Evolutionary conservation across 1,140 invertebrate species (phyloP).

Genomic region (Aphelenchoides fujianensis): DNA sequence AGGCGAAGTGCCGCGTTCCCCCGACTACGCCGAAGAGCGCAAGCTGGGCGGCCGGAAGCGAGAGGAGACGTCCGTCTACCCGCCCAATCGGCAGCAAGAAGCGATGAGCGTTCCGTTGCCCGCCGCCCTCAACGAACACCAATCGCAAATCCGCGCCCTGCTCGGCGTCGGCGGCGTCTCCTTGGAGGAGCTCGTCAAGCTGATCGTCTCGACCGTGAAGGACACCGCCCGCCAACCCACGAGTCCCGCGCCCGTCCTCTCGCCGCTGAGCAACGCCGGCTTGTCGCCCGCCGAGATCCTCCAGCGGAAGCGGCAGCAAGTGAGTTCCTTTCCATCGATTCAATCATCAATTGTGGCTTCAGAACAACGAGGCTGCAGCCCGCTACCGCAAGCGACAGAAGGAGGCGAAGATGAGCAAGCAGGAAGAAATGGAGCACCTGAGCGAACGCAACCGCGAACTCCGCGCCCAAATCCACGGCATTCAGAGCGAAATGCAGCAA

Average conservation of each 20-base stretch:
- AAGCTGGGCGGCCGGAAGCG: too few species aligned
- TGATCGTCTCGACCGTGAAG: conserved; percentile 38
- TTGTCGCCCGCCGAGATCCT: conserved; percentile 50
- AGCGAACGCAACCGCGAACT: conserved; percentile 27
- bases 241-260: neutral
- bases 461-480: conserved; percentile 25
- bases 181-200: conserved; percentile 43
- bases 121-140: neutral
- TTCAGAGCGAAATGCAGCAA: conserved; percentile 43
- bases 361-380: conserved; percentile 52
- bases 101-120: neutral
- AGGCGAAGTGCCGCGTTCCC: neutral
- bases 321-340: too few species aligned
- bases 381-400: conserved; percentile 39
- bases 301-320: conserved; percentile 46
- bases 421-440: conserved; percentile 36
- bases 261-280: neutral
- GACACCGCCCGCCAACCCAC: conserved; percentile 12
- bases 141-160: conserved; percentile 14
- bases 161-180: conserved; percentile 27
- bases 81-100: too few species aligned
- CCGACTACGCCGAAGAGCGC: too few species aligned
- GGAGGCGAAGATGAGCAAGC: conserved; percentile 26
- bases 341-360: conserved; percentile 1
- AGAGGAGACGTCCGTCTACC: too few species aligned